Percentiles rank a stretch among this genome's conserved stretches.
phyloP scores from a whole-genome alignment of 2,797 vertebrate species.

The Aplochiton taeniatus region DNA sequence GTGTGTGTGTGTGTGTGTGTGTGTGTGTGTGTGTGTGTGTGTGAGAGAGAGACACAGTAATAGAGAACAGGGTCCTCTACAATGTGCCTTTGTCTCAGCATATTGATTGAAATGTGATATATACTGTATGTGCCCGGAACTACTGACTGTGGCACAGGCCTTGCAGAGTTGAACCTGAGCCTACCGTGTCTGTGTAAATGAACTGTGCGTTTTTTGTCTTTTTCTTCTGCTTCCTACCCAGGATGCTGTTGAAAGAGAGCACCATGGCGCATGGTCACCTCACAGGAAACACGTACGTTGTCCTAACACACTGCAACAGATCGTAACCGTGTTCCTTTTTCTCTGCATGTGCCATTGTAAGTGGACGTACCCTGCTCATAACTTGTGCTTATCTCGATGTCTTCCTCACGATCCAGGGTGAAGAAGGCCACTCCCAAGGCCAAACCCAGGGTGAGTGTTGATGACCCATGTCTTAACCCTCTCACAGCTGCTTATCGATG shows the following conservation, averaged over 20 bases:
- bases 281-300: slow-evolving; percentile 93
- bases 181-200: slow-evolving; percentile 6
- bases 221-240: slow-evolving; percentile 61
- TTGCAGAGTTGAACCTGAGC: background rate
- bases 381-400: slow-evolving; percentile 4
- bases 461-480: background rate
- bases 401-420: slow-evolving; percentile 70
- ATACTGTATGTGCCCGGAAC: no score
- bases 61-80: no score
- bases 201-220: background rate
- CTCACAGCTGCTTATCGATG: background rate
- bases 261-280: slow-evolving; percentile 90
- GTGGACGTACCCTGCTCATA: no score
- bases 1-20: background rate
- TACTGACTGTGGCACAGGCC: no score
- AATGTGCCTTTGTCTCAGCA: no score
- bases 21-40: background rate
- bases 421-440: slow-evolving; percentile 92
- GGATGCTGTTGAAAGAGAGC: slow-evolving; percentile 97
- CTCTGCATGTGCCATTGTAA: no score
- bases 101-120: no score
- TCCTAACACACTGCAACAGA: background rate
- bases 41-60: no score
- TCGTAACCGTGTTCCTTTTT: no score
- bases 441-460: slow-evolving; percentile 85